Conservation (phyloP, 2,797 vertebrate genomes). For the Sebastes iracundus region DNA sequence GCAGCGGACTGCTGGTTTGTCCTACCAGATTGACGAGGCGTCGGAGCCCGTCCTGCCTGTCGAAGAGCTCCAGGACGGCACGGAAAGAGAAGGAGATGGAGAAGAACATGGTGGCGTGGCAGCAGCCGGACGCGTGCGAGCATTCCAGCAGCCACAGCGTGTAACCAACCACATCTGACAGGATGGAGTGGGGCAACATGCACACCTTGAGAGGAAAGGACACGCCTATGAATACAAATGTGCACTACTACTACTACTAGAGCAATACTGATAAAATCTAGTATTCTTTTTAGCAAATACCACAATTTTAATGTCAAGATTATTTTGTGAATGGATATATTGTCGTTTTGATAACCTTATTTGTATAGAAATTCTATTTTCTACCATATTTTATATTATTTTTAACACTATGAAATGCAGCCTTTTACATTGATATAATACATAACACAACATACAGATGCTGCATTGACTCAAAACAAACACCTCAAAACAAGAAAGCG, state of each 20-base stretch:
- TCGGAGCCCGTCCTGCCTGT: conserved; percentile 94
- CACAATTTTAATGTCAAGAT: background rate
- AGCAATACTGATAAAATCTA: background rate
- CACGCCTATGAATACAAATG: conserved; percentile 42
- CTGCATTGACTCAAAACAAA: background rate
- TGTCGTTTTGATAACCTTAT: background rate
- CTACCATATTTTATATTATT: background rate
- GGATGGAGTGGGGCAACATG: conserved; percentile 94
- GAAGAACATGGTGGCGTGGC: conserved; percentile 99
- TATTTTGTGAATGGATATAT: background rate
- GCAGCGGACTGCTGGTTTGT: background rate
- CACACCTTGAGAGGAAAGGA: conserved; percentile 86
- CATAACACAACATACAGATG: background rate
- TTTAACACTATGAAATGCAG: background rate
- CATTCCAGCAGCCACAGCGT: conserved; percentile 98
- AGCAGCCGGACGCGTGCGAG: conserved; percentile 97
- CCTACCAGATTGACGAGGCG: conserved; percentile 93
- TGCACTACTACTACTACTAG: background rate
- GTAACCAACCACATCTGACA: conserved; percentile 96
- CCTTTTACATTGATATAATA: background rate
- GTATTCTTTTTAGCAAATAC: background rate
- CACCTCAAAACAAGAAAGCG: background rate
- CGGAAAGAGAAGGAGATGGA: conserved; percentile 99
- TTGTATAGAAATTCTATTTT: background rate
- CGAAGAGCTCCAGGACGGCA: conserved; percentile 96